Evolutionary conservation across 2,888 invertebrate genomes (phyloP).

Genomic region (Amphimallon solstitiale): DNA sequence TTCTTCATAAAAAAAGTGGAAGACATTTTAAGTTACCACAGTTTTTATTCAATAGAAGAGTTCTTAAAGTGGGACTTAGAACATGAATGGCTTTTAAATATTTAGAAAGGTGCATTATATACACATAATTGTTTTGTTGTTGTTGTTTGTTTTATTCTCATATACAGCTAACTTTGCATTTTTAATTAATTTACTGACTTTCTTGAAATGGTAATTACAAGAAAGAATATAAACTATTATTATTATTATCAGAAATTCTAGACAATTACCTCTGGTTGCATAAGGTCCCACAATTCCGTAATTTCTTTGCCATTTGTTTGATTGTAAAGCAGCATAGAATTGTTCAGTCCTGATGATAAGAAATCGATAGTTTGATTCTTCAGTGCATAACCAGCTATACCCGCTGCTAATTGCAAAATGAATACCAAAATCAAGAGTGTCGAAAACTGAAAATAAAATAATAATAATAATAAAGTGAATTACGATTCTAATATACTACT

Average conservation of each 20-base stretch:
- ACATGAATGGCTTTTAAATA: no score
- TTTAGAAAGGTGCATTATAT: no score
- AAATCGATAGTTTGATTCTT: constrained; percentile 73
- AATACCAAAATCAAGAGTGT: constrained; percentile 82
- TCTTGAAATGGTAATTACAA: no score
- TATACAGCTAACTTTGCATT: no score
- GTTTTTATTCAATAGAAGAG: no score
- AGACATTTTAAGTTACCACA: no score
- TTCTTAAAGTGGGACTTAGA: no score
- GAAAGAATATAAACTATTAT: no score
- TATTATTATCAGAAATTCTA: constrained; percentile 1
- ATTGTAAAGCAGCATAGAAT: constrained; percentile 73
- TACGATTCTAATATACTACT: constrained; percentile 65
- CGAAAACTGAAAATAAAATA: constrained; percentile 71
- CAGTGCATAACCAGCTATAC: constrained; percentile 82
- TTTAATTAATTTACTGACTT: no score
- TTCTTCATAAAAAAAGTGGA: no score
- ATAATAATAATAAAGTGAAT: neutral
- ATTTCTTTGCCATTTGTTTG: constrained; percentile 65
- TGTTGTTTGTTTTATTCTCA: no score
- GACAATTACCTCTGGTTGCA: constrained; percentile 81
- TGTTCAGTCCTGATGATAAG: constrained; percentile 73
- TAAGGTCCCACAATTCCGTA: constrained; percentile 79
- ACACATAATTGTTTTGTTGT: no score
- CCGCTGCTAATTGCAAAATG: constrained; percentile 85